Conservation (phyloP, 2,888 invertebrate species). For the Oeneis ivallda region DNA sequence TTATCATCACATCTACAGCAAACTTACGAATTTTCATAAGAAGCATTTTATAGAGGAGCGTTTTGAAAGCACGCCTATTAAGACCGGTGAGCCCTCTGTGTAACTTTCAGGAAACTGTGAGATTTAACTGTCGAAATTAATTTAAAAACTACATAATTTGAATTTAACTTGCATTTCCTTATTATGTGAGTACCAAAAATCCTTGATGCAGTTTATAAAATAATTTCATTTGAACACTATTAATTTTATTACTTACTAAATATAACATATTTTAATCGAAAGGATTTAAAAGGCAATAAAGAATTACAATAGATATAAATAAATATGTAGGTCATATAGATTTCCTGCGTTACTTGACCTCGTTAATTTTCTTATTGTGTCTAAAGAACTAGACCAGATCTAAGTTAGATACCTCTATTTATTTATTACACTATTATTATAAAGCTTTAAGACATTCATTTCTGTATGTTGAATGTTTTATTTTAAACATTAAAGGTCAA, state of each 20-base stretch:
- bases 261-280: neutral
- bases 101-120: no score
- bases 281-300: constrained; percentile 15
- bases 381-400: constrained; percentile 8
- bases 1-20: no score
- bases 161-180: no score
- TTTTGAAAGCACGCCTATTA: no score
- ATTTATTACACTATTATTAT: constrained; percentile 1
- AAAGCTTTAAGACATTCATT: neutral
- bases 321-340: constrained; percentile 24
- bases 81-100: no score
- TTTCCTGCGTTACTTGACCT: constrained; percentile 20
- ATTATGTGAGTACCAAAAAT: no score
- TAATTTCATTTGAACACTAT: neutral
- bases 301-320: constrained; percentile 12
- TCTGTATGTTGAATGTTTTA: neutral
- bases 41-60: no score
- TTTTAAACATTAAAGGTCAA: neutral
- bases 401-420: neutral
- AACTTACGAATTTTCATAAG: no score
- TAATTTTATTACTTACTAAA: constrained; percentile 1
- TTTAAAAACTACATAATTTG: no score
- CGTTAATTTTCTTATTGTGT: constrained; percentile 14
- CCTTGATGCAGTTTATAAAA: neutral
- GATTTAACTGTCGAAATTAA: no score